Percentiles rank a stretch among this genome's conserved stretches.
Evolutionary conservation across 2,113 vertebrate genomes (phyloP).

Genomic region (Rutilus rutilus): DNA sequence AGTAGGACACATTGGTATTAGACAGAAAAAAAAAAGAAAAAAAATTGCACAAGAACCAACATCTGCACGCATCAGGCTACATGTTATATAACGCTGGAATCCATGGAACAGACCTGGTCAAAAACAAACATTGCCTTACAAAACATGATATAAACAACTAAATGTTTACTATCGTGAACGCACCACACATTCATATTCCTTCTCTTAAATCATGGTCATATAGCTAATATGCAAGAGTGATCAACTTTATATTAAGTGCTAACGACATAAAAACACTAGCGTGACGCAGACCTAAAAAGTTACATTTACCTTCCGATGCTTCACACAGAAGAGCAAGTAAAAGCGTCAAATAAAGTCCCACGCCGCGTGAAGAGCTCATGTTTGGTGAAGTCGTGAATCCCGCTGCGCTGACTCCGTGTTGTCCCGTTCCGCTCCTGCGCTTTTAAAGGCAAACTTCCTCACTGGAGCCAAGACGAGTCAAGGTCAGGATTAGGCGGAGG

Average conservation of each 20-base stretch:
- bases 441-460: conserved; percentile 3
- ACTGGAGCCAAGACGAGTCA: neutral
- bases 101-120: neutral
- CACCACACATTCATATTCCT: neutral
- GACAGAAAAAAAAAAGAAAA: too few relatives aligned
- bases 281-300: neutral
- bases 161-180: neutral
- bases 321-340: neutral
- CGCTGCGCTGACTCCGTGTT: neutral
- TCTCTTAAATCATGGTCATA: neutral
- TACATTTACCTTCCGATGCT: conserved; percentile 11
- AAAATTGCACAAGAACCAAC: neutral
- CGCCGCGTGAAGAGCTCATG: neutral
- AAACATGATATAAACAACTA: neutral
- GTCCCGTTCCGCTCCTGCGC: neutral
- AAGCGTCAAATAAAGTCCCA: conserved; percentile 18
- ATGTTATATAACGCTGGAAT: neutral
- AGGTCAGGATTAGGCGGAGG: neutral
- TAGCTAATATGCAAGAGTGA: neutral
- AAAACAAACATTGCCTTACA: neutral
- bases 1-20: neutral
- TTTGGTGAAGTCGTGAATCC: neutral
- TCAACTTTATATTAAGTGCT: neutral
- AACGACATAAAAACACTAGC: neutral
- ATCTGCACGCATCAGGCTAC: neutral